phyloP scores from a whole-genome alignment of 2,113 vertebrate genomes.

The Sula dactylatra region DNA sequence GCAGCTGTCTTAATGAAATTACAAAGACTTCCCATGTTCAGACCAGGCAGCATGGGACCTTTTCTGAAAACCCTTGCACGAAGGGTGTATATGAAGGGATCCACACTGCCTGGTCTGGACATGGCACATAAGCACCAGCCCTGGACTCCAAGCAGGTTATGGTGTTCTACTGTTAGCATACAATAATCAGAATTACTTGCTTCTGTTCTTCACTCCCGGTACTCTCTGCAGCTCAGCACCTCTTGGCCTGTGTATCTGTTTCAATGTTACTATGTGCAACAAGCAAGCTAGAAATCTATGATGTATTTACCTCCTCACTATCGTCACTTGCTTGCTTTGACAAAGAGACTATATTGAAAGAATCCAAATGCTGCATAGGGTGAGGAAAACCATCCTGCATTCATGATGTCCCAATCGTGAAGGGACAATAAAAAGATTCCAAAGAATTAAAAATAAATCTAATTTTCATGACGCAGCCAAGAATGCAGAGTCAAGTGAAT shows the following conservation, averaged over 20 bases:
- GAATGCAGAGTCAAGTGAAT: neutral
- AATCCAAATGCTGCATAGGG: accelerated
- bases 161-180: neutral
- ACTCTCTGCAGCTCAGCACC: neutral
- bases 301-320: neutral
- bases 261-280: neutral
- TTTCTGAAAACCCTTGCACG: neutral
- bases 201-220: neutral
- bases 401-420: accelerated
- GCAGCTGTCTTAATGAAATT: neutral
- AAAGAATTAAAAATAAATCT: neutral
- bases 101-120: neutral
- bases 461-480: neutral
- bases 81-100: accelerated
- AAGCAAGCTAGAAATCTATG: neutral
- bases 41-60: accelerated
- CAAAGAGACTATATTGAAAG: neutral
- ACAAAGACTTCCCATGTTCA: neutral
- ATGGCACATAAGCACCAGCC: accelerated
- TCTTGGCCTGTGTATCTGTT: neutral
- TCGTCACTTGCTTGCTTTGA: neutral
- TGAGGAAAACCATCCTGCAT: neutral
- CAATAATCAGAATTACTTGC: too few relatives aligned
- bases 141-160: too few relatives aligned
- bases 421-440: neutral